phyloP scores from a whole-genome alignment of 2,888 invertebrate species.

The Atethmia centrago region DNA sequence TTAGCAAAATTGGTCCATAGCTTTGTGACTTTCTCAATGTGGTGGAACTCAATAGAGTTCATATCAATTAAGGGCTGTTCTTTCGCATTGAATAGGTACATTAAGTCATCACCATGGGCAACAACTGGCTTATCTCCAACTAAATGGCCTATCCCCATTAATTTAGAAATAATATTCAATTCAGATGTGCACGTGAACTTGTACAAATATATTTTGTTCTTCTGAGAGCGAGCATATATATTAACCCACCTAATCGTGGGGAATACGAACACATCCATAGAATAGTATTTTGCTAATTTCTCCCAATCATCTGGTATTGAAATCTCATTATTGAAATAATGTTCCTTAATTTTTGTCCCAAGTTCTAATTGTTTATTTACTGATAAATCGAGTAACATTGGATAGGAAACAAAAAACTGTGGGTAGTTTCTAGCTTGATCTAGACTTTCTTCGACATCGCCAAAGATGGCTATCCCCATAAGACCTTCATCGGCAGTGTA shows the following conservation, averaged over 20 bases:
- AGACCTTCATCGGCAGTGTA: slow-evolving; percentile 92
- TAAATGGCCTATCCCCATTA: slow-evolving; percentile 53
- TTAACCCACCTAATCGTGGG: slow-evolving; percentile 67
- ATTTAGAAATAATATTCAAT: slow-evolving; percentile 66
- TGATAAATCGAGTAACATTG: slow-evolving; percentile 52
- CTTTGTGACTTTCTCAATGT: slow-evolving; percentile 70
- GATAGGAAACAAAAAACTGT: slow-evolving; percentile 62
- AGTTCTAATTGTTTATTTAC: slow-evolving; percentile 62
- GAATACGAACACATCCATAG: slow-evolving; percentile 62
- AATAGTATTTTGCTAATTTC: slow-evolving; percentile 38
- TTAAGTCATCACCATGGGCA: slow-evolving; percentile 71
- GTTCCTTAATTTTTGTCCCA: slow-evolving; percentile 65
- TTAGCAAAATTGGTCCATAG: slow-evolving; percentile 78
- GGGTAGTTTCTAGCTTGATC: slow-evolving; percentile 41
- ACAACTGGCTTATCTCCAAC: slow-evolving; percentile 59
- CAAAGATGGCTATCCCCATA: slow-evolving; percentile 42
- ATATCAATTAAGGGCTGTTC: slow-evolving; percentile 49
- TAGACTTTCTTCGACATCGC: slow-evolving; percentile 22
- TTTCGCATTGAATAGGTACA: slow-evolving; percentile 69
- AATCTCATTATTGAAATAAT: slow-evolving; percentile 63
- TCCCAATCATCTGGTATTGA: slow-evolving; percentile 63
- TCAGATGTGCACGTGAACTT: slow-evolving; percentile 71
- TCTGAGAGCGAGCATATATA: slow-evolving; percentile 55
- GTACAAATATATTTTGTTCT: slow-evolving; percentile 70
- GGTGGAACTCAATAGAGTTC: slow-evolving; percentile 58